A percentile compares a stretch with the other conserved stretches of the same genome.
These are phyloP conservation scores for Aleiodes testaceus DNA, from an alignment of 2,888 invertebrate genomes.

Conservation along the genomic window DNA sequence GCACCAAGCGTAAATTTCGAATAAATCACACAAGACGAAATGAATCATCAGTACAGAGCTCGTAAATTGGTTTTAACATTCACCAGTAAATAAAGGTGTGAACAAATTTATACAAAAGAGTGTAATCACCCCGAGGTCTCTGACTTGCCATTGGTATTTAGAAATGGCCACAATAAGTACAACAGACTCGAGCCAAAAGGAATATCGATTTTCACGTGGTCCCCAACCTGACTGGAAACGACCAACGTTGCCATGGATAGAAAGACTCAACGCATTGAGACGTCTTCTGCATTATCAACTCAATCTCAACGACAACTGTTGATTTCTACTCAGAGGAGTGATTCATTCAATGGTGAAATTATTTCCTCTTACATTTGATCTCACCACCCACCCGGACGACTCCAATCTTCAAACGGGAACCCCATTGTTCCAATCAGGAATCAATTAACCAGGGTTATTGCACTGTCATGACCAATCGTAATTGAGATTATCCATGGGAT, in stretches of 20 bases:
- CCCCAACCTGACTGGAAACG: conserved; percentile 29
- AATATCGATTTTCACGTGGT: conserved; percentile 41
- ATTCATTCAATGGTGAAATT: conserved; percentile 32
- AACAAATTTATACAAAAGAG: neutral
- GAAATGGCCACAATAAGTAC: conserved; percentile 4
- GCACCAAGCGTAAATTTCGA: conserved; percentile 14
- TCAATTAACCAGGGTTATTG: conserved; percentile 41
- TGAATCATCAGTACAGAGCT: neutral
- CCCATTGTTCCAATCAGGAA: conserved; percentile 43
- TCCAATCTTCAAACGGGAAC: conserved; percentile 32
- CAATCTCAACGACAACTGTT: conserved; percentile 33
- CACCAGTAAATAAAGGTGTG: neutral
- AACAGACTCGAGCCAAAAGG: conserved; percentile 37
- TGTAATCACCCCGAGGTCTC: conserved; percentile 10
- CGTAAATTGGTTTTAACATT: too few relatives aligned
- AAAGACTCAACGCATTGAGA: conserved; percentile 32
- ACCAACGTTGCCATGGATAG: conserved; percentile 45
- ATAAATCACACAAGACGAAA: conserved; percentile 6
- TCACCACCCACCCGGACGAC: conserved; percentile 26
- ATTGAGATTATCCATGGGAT: conserved; percentile 16
- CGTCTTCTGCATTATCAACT: neutral
- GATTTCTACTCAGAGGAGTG: neutral
- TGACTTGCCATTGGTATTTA: conserved; percentile 5
- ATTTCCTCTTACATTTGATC: conserved; percentile 36
- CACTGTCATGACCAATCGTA: conserved; percentile 22